A percentile compares a stretch with the other conserved stretches of the same genome.
Evolutionary conservation across 1,140 invertebrate species (phyloP).

Genomic region (Papilio xuthus): DNA sequence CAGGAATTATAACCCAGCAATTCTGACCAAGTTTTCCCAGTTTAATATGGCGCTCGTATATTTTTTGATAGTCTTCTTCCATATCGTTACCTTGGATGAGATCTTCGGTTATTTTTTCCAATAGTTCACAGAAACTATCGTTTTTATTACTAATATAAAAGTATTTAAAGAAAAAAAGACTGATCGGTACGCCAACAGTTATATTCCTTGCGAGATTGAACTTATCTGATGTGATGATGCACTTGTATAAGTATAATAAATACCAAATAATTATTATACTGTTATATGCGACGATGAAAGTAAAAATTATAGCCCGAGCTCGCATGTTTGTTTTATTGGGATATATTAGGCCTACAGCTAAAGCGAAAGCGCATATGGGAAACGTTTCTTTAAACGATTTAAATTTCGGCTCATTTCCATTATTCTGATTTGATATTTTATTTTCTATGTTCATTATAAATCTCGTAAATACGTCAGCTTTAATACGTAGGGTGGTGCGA

Average conservation of each 20-base stretch:
- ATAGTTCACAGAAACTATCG: slow-evolving; percentile 51
- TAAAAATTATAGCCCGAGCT: slow-evolving; percentile 47
- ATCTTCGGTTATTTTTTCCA: slow-evolving; percentile 60
- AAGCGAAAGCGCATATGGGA: slow-evolving; percentile 59
- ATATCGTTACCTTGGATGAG: slow-evolving; percentile 60
- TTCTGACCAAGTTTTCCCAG: slow-evolving; percentile 58
- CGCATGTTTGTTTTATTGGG: slow-evolving; percentile 55
- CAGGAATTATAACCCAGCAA: slow-evolving; percentile 60
- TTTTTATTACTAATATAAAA: slow-evolving; percentile 56
- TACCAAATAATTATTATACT: slow-evolving; percentile 60
- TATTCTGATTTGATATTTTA: not conserved
- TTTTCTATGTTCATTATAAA: not conserved
- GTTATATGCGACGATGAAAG: slow-evolving; percentile 46
- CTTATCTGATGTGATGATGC: slow-evolving; percentile 51
- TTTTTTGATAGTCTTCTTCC: slow-evolving; percentile 56
- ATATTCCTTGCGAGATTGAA: slow-evolving; percentile 62
- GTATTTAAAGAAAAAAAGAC: slow-evolving; percentile 64
- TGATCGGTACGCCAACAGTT: slow-evolving; percentile 53
- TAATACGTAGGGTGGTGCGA: not conserved
- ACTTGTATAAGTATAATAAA: slow-evolving; percentile 55
- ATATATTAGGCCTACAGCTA: slow-evolving; percentile 60
- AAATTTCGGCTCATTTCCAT: slow-evolving; percentile 41
- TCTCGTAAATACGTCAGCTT: not conserved
- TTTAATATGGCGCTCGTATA: slow-evolving; percentile 59
- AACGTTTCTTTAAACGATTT: slow-evolving; percentile 68